These are phyloP conservation scores for Talpa occidentalis DNA, from an alignment of 2,113 vertebrate genomes.

Conservation along the genomic window DNA sequence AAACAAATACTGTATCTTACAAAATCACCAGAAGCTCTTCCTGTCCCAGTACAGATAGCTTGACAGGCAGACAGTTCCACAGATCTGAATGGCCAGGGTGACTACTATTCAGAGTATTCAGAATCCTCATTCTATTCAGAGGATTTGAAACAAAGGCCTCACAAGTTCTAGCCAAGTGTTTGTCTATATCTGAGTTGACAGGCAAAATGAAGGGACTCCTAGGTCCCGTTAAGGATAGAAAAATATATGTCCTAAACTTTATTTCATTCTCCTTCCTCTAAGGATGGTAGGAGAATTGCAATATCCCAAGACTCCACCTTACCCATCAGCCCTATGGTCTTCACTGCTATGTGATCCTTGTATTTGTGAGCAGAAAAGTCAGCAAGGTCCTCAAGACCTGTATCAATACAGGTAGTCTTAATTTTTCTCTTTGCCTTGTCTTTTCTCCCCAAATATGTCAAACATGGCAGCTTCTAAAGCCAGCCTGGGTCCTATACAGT, in stretches of 20 bases:
- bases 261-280: neutral
- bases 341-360: too few relatives aligned
- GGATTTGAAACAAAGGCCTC: neutral
- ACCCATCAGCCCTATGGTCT: too few relatives aligned
- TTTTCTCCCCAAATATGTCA: neutral
- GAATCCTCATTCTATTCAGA: neutral
- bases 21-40: neutral
- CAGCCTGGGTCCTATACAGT: neutral
- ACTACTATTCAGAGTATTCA: neutral
- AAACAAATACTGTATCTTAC: neutral
- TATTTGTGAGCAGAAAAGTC: neutral
- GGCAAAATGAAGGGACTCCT: neutral
- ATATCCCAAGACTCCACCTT: neutral
- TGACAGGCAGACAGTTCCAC: neutral
- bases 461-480: neutral
- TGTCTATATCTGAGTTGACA: neutral
- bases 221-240: neutral
- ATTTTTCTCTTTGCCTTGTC: neutral
- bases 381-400: neutral
- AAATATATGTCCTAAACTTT: neutral
- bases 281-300: neutral
- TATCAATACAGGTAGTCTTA: neutral
- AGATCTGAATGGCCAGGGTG: neutral
- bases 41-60: neutral
- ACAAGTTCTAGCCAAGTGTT: neutral